Base-by-base conservation (phyloP, 2,113 vertebrate species). In the Pachycephala philippinensis region DNA sequence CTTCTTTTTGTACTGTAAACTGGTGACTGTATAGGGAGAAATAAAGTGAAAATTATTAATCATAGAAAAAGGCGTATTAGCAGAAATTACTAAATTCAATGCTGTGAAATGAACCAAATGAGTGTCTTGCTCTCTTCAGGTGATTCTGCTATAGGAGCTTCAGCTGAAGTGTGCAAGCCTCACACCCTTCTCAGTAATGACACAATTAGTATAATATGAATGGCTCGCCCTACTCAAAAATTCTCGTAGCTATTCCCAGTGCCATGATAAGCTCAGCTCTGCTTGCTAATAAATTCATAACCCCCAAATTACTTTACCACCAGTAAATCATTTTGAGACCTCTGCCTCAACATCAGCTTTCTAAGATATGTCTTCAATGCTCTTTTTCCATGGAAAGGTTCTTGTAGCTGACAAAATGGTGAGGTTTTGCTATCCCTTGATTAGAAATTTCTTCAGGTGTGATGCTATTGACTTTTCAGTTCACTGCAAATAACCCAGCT, bases 271-370 rank as follows among this genome's bases (percentile, higher is more conserved):
- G 14, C 20, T 84, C 23, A 70, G n/a, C 8, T 44, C 37, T 66
- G 6, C 30, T 65, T 65, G n/a, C 15, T 39, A 18, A 20, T 49
- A 31, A 80, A 52, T 30, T 35, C 10, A 33, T 33, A 53, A 71
- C 7, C 1, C 1, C 4, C 4, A 4, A 2, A 1, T 39, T 53
- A 33, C 6, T 23, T 76, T 47, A 7, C 27, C 10, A 23, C 54
- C 5, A 42, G 3, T 4, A 33, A 61, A 26, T 6, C 1, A 3
- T 18, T 59, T 20, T 75, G 37, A 75, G 30, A 71, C 7, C 13
- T 83, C n/a, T 66, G 11, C 26, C 35, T 45, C 17, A 13, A 19
- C 10, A 31, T 42, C 40, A 61, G 30, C 15, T 52, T 86, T 86
- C 45, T 47, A 18, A 64, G 10, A n/a, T 14, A 20, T 5, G 3